phyloP scores from a whole-genome alignment of 37 sponge, comb jelly and placozoan genomes.

The Oscarella lobularis region DNA sequence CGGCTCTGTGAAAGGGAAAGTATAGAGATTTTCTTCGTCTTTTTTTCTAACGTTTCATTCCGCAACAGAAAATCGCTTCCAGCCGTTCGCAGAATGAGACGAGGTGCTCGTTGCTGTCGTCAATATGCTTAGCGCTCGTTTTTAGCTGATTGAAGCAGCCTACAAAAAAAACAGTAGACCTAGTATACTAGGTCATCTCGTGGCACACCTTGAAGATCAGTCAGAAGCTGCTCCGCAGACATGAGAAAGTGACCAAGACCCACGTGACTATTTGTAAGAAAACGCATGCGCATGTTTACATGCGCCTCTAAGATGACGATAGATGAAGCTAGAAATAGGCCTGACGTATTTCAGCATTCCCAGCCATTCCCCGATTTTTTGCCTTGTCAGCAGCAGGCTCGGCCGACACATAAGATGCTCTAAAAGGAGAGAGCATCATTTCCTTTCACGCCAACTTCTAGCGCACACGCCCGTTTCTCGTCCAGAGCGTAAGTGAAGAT shows the following conservation, averaged over 20 bases:
- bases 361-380: too few relatives aligned
- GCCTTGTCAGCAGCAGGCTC: too few relatives aligned
- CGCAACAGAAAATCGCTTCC: conserved; percentile 40
- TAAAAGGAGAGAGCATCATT: too few relatives aligned
- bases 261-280: conserved; percentile 5
- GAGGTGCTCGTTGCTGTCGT: conserved; percentile 36
- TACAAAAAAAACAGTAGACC: background rate
- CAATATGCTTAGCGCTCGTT: conserved; percentile 6
- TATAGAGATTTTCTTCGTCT: background rate
- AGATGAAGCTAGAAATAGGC: too few relatives aligned
- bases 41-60: conserved; percentile 64
- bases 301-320: too few relatives aligned
- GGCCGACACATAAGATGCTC: too few relatives aligned
- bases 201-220: background rate
- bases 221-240: background rate
- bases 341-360: too few relatives aligned
- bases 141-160: background rate
- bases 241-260: background rate
- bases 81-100: conserved; percentile 52
- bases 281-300: too few relatives aligned
- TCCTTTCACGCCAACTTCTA: too few relatives aligned
- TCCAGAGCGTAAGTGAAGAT: too few relatives aligned
- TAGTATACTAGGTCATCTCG: background rate
- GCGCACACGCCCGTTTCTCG: too few relatives aligned
- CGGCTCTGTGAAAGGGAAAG: conserved; percentile 21